Percentiles rank a stretch among this genome's conserved stretches.
These are phyloP conservation scores for Clarias gariepinus DNA, from an alignment of 2,113 vertebrate species.

Conservation along the genomic window DNA sequence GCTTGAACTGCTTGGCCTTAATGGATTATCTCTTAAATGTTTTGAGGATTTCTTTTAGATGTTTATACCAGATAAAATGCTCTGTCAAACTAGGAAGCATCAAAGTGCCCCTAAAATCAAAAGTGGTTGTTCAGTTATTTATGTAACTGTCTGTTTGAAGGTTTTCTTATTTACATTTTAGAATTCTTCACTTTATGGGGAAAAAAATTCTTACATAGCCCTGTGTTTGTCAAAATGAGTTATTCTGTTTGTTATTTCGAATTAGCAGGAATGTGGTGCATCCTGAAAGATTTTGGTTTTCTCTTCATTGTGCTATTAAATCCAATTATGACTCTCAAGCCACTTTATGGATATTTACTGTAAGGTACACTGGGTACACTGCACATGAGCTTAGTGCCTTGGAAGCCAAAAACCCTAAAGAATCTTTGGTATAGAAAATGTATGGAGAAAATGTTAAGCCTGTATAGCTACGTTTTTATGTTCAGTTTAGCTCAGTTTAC, in stretches of 20 bases:
- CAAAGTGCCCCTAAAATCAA: not conserved
- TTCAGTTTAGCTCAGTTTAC: not conserved
- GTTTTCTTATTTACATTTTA: not conserved
- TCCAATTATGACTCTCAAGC: not conserved
- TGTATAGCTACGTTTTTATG: not conserved
- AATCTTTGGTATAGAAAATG: not conserved
- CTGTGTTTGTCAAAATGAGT: not conserved
- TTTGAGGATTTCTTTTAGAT: conserved; percentile 13
- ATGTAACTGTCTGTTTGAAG: not conserved
- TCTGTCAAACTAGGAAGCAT: not conserved
- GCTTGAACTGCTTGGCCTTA: conserved; percentile 24
- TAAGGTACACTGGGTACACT: not conserved
- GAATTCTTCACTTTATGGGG: not conserved
- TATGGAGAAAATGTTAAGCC: not conserved
- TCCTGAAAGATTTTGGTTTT: not conserved
- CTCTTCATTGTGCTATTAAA: not conserved
- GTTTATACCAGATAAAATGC: not conserved
- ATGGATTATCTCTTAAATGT: not conserved
- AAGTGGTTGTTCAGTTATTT: not conserved
- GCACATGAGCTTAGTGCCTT: not conserved
- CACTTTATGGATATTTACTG: not conserved
- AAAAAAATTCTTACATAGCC: not conserved
- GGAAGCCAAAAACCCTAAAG: not conserved
- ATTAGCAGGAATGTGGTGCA: not conserved
- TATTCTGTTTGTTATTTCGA: not conserved